Evolutionary conservation across 35 echinoderm and acorn worm species (phyloP).

Genomic region (Acanthaster planci): DNA sequence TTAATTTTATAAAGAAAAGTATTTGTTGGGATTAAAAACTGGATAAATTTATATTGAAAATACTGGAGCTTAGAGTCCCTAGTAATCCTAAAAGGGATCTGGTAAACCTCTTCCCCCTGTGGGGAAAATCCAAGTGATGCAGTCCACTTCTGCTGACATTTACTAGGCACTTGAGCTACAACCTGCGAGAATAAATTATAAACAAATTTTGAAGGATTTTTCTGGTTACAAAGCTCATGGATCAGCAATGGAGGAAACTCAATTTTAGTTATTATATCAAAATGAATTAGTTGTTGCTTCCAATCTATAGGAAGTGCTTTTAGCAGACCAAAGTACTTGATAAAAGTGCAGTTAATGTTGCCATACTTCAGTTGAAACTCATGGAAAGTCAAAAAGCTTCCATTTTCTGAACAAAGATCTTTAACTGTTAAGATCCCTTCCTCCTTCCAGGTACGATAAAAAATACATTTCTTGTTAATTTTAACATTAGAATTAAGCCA

Average conservation of each 20-base stretch:
- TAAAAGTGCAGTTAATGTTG: neutral
- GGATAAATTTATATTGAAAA: neutral
- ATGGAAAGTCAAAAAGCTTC: neutral
- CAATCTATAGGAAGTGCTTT: neutral
- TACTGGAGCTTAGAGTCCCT: neutral
- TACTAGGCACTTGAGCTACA: neutral
- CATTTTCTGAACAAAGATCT: slow-evolving; percentile 14
- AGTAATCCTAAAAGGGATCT: neutral
- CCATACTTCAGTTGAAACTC: neutral
- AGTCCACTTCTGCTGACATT: slow-evolving; percentile 5
- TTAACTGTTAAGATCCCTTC: slow-evolving; percentile 3
- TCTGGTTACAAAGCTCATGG: neutral
- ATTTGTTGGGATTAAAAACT: neutral
- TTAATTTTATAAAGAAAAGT: neutral
- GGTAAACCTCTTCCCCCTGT: neutral
- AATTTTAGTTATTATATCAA: neutral
- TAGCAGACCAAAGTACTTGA: slow-evolving; percentile 8
- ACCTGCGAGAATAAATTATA: neutral
- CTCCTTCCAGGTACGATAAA: neutral
- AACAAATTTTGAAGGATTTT: slow-evolving; percentile 3
- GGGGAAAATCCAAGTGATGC: neutral
- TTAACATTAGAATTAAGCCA: slow-evolving; percentile 2
- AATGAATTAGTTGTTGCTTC: neutral
- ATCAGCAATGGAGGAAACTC: slow-evolving; percentile 6
- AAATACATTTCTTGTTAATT: slow-evolving; percentile 7